Conservation (phyloP, 1,140 invertebrate species). For the Archivesica marissinica region DNA sequence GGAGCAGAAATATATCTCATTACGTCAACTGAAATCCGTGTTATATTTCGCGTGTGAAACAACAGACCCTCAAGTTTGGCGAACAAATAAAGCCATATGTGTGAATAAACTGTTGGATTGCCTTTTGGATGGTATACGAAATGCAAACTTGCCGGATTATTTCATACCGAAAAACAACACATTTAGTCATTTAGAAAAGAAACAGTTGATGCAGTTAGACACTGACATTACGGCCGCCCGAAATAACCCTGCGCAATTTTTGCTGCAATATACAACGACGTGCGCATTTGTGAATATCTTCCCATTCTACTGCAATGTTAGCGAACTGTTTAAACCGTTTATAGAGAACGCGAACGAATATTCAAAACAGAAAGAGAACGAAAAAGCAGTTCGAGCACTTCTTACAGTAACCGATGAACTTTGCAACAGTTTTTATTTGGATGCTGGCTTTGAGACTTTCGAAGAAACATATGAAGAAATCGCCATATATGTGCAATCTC, state of each 20-base stretch:
- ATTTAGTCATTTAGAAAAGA: slow-evolving; percentile 43
- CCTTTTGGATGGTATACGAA: slow-evolving; percentile 28
- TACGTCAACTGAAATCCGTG: slow-evolving; percentile 47
- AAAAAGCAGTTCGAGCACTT: slow-evolving; percentile 28
- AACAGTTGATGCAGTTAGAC: slow-evolving; percentile 19
- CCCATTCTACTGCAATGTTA: slow-evolving; percentile 55
- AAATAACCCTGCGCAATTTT: slow-evolving; percentile 18
- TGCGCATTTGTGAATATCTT: slow-evolving; percentile 58
- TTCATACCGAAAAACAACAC: slow-evolving; percentile 59
- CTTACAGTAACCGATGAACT: slow-evolving; percentile 48
- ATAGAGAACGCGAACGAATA: slow-evolving; percentile 25
- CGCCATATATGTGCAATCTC: slow-evolving; percentile 31
- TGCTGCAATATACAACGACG: slow-evolving; percentile 13
- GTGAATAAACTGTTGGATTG: slow-evolving; percentile 43
- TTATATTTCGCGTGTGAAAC: slow-evolving; percentile 57
- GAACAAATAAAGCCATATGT: slow-evolving; percentile 42
- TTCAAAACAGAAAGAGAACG: slow-evolving; percentile 25
- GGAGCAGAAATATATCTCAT: slow-evolving; percentile 19
- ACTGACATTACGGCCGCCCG: neutral
- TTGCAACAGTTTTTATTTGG: slow-evolving; percentile 55
- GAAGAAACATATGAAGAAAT: slow-evolving; percentile 49
- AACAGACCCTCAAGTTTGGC: slow-evolving; percentile 42
- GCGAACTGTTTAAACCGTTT: slow-evolving; percentile 50
- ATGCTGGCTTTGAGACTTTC: slow-evolving; percentile 55
- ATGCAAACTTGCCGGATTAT: slow-evolving; percentile 54